These are phyloP conservation scores for Drosophila sp. DNA, from an alignment of 1,140 invertebrate genomes.

Conservation along the genomic window DNA sequence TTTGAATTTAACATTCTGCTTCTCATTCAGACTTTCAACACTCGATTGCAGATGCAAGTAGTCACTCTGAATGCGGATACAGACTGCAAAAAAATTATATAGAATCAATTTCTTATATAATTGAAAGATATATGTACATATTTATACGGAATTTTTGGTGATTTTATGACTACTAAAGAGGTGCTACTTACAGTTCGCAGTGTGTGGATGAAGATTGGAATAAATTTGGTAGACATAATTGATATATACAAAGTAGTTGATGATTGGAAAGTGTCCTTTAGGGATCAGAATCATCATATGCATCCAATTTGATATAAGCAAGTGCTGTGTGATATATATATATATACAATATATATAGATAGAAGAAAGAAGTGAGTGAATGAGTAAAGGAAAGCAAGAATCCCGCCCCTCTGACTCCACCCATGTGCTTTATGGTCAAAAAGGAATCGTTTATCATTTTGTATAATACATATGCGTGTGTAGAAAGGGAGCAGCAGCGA, in stretches of 20 bases:
- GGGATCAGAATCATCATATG: slow-evolving; percentile 81
- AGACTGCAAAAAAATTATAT: slow-evolving; percentile 53
- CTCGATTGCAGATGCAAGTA: slow-evolving; percentile 67
- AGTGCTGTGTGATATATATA: slow-evolving; percentile 67
- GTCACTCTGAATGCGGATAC: slow-evolving; percentile 70
- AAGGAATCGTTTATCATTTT: slow-evolving; percentile 71
- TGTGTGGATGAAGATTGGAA: slow-evolving; percentile 25
- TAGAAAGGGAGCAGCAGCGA: slow-evolving; percentile 29
- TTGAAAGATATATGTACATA: not conserved
- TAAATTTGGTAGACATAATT: slow-evolving; percentile 23
- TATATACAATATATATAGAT: slow-evolving; percentile 16
- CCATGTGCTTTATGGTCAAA: slow-evolving; percentile 1
- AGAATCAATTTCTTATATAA: slow-evolving; percentile 8
- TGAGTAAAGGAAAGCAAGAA: slow-evolving; percentile 51
- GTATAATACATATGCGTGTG: slow-evolving; percentile 69
- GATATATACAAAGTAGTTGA: slow-evolving; percentile 9
- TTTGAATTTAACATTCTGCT: slow-evolving; percentile 78
- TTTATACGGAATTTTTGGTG: not conserved
- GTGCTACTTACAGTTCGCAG: slow-evolving; percentile 68
- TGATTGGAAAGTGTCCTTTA: slow-evolving; percentile 47
- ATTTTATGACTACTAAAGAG: slow-evolving; percentile 1
- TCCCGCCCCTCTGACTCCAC: not conserved
- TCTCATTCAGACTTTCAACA: slow-evolving; percentile 68
- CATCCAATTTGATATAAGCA: slow-evolving; percentile 83
- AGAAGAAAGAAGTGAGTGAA: slow-evolving; percentile 36